Conservation (phyloP, 2,888 invertebrate species). For the Neocrepidodera transversa region DNA sequence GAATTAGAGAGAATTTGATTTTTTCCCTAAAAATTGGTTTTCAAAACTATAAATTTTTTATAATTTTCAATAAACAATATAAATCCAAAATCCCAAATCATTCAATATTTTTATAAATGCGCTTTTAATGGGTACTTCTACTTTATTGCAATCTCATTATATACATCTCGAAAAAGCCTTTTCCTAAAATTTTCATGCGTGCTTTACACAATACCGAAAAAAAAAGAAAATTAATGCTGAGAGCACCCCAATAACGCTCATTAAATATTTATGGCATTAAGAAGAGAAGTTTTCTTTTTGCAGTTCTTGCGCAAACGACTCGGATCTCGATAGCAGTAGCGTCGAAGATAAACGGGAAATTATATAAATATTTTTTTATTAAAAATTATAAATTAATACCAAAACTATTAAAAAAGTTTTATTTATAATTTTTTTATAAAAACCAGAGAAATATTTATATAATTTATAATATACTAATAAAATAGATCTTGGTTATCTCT, state of each 20-base stretch:
- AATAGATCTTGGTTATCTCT: neutral
- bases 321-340: neutral
- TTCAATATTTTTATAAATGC: no score
- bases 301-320: constrained; percentile 28
- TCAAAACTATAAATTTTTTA: no score
- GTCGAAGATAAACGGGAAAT: no score
- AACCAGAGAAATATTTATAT: no score
- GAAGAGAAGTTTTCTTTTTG: constrained; percentile 41
- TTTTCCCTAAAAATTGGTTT: no score
- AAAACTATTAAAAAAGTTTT: neutral
- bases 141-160: no score
- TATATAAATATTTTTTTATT: neutral
- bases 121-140: no score
- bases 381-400: neutral
- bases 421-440: no score
- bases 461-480: no score
- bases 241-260: constrained; percentile 42
- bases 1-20: no score
- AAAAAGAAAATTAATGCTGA: constrained; percentile 39
- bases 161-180: constrained; percentile 17
- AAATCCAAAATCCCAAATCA: no score
- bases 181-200: constrained; percentile 31
- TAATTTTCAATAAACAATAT: no score
- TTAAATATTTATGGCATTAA: constrained; percentile 47
- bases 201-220: constrained; percentile 32